Evolutionary conservation across 2,113 vertebrate genomes (phyloP).

Genomic region (Siniperca knerii): DNA sequence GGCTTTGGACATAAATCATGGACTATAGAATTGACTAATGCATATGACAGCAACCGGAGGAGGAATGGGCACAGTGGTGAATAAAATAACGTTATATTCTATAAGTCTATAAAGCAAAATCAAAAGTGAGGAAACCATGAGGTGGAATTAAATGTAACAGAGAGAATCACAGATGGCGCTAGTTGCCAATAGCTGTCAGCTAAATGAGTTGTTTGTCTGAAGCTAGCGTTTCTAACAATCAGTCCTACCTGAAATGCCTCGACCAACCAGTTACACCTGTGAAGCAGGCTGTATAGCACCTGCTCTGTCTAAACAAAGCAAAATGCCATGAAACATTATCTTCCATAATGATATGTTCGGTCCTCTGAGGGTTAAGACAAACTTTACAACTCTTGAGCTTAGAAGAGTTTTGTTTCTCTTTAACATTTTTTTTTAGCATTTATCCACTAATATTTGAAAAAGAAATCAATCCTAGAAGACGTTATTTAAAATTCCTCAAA

Average conservation of each 20-base stretch:
- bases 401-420: no score
- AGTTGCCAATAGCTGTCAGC: conserved; percentile 1
- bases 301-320: neutral
- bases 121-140: neutral
- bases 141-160: neutral
- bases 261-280: conserved; percentile 2
- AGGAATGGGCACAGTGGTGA: neutral
- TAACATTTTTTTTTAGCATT: no score
- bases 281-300: neutral
- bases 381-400: no score
- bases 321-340: no score
- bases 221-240: neutral
- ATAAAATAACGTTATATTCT: neutral
- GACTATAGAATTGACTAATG: neutral
- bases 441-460: no score
- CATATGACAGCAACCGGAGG: neutral
- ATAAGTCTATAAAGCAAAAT: neutral
- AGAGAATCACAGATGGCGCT: neutral
- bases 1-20: neutral
- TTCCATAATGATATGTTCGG: no score
- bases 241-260: neutral
- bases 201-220: conserved; percentile 12
- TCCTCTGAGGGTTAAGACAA: no score
- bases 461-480: no score
- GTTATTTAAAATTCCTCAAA: no score